phyloP scores from a whole-genome alignment of 2,888 invertebrate genomes.

The Mimumesa dahlbomi region DNA sequence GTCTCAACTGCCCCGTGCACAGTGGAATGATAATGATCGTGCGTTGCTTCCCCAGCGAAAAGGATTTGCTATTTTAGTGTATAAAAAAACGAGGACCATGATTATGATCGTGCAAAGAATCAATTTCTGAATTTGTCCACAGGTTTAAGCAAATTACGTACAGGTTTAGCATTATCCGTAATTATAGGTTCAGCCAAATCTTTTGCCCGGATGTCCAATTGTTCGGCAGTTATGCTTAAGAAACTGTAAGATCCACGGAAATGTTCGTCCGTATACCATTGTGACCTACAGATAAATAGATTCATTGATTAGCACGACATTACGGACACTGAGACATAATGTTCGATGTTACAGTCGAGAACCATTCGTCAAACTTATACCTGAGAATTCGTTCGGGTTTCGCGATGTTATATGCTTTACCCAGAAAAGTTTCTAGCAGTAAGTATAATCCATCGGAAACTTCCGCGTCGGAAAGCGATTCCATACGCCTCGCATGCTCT shows the following conservation, averaged over 20 bases:
- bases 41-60: slow-evolving; percentile 87
- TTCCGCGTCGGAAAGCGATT: slow-evolving; percentile 82
- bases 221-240: slow-evolving; percentile 82
- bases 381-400: slow-evolving; percentile 72
- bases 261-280: slow-evolving; percentile 86
- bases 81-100: slow-evolving; percentile 14
- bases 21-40: slow-evolving; percentile 84
- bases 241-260: slow-evolving; percentile 88
- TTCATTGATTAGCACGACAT: too few species aligned
- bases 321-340: too few species aligned
- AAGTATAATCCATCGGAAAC: slow-evolving; percentile 82
- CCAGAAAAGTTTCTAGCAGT: slow-evolving; percentile 82
- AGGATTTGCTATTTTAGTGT: slow-evolving; percentile 82
- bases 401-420: slow-evolving; percentile 81
- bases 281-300: slow-evolving; percentile 78
- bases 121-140: too few species aligned
- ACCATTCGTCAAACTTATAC: not conserved
- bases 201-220: slow-evolving; percentile 80
- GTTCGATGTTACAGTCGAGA: not conserved
- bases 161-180: slow-evolving; percentile 80
- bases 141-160: slow-evolving; percentile 58
- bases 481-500: slow-evolving; percentile 83
- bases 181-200: slow-evolving; percentile 83
- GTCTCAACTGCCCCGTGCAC: slow-evolving; percentile 89
- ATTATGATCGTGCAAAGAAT: too few species aligned